Evolutionary conservation across 2,888 invertebrate genomes (phyloP), one percentile per base, ranked within the genome.

Genomic region (Carcina quercana): DNA sequence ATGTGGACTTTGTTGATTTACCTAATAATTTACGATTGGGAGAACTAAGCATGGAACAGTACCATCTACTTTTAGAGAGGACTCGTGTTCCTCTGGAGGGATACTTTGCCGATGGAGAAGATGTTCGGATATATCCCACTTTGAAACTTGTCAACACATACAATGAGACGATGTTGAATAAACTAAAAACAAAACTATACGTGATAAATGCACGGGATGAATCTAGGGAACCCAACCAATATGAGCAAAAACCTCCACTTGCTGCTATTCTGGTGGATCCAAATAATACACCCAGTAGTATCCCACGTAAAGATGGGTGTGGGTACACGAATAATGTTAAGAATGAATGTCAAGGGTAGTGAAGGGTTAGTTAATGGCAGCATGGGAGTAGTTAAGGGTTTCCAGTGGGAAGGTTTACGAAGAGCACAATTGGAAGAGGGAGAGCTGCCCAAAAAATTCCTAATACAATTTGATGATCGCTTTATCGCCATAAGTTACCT

Each of bases 1-100:
- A 63, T 30, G 13, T 0, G 0, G 43, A 48, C 12, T 53, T 57
- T 17, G 38, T 55, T 1, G 46, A 53, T 30, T 24, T 58, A 1
- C 31, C 53, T 1, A 58, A 58, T 15, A 47, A 19, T 24, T 43
- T 59, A 15, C 38, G 49, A 8, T 36, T 54, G 2, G 53, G 50
- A 8, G 43, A 51, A 34, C 4, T 52, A 3, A 53, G 43, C 1
- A 50, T 36, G 7, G 33, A 28, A 25, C 42, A 47, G n/a, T 28
- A 42, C 5, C 21, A 50, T 5, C 12, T 48, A 12, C 10, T 54
- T n/a, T 48, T 37, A n/a, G 42, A 49, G 13, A 28, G 50, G 3
- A 38, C 47, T 0, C 31, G 20, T 2, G 34, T 51, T 3, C 36
- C 46, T 25, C 28, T 44, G 19, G 17, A 6, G n/a, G 43, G 32